Base-by-base conservation (phyloP, 2,888 invertebrate genomes). In the Punctoribates punctum region DNA sequence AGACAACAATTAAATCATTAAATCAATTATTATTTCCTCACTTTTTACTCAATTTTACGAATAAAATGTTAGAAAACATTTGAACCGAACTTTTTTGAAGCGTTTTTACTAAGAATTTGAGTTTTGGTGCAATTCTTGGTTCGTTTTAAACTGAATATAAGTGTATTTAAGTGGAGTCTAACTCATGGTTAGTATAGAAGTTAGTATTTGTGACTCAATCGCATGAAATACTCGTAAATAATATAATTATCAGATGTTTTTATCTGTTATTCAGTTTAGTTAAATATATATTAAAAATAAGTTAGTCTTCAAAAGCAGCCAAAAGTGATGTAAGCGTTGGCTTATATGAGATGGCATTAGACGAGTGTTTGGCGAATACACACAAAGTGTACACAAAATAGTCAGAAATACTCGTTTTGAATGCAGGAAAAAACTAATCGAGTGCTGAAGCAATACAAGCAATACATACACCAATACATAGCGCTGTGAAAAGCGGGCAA, bases 381-480 rank as follows among this genome's bases (percentile, higher is more conserved):
- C 51, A 51, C n/a, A 20, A 20, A 20, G 51, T 51, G 51, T 51
- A 20, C n/a, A n/a, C 4, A 51, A 51, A 51, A 57, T 20, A 13
- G 34, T 65, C 34, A 65, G 29, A 27, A 67, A 67, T 38, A 67
- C 67, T 67, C n/a, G 67, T 67, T 67, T 67, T 67, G 62, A 25
- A 15, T 62, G 67, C 67, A 42, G 67, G 67, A 67, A 67, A 67
- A 67, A 67, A 67, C 38, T 67, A 67, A 67, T 67, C 67, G 67
- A 60, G 60, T 60, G 60, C 60, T 60, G 57, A 13, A 25, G 57
- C n/a, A n/a, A n/a, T n/a, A n/a, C 34, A 34, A 34, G 4, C 34
- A 34, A 34, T 34, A 8, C 34, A 34, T 34, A 34, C 34, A 34
- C 15, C 60, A 27, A 20, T 57, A 23, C 23, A 27, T 60, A 60